Percentiles rank a stretch among this genome's conserved stretches.
phyloP scores from a whole-genome alignment of 2,797 vertebrate genomes.

The Taenioides sp. region DNA sequence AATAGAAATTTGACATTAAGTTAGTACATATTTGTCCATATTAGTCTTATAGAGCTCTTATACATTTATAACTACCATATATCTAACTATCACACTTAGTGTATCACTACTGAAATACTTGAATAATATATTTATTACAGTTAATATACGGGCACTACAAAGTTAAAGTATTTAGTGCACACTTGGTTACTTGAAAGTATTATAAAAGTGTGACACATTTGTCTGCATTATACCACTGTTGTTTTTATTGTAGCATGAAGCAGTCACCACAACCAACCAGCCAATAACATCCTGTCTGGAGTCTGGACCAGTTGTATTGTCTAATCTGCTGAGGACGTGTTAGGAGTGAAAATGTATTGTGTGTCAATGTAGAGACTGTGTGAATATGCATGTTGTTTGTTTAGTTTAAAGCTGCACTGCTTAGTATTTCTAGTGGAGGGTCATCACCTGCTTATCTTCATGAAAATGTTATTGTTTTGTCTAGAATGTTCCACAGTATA shows the following conservation, averaged over 20 bases:
- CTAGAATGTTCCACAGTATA: too few relatives aligned
- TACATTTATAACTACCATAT: conserved; percentile 3
- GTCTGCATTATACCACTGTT: conserved; percentile 16
- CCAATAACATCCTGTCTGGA: conserved; percentile 18
- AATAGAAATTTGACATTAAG: too few relatives aligned
- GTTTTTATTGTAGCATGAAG: conserved; percentile 48
- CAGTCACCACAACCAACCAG: conserved; percentile 35
- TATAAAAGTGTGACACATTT: not conserved
- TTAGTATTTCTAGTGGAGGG: not conserved
- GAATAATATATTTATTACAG: conserved; percentile 35
- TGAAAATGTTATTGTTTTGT: too few relatives aligned
- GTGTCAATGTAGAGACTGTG: conserved; percentile 23
- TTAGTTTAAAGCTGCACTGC: not conserved
- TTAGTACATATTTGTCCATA: not conserved
- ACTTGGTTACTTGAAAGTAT: conserved; percentile 19
- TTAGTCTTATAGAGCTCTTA: not conserved
- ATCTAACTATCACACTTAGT: conserved; percentile 11
- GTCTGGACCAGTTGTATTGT: conserved; percentile 2
- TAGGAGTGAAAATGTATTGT: conserved; percentile 25
- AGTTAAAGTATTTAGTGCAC: not conserved
- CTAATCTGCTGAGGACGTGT: conserved; percentile 14
- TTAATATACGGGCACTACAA: conserved; percentile 14
- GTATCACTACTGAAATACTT: conserved; percentile 47
- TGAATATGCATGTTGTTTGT: conserved; percentile 34
- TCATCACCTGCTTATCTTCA: too few relatives aligned